These are phyloP conservation scores for Ametastegia equiseti DNA, from an alignment of 2,888 invertebrate species.

Conservation along the genomic window DNA sequence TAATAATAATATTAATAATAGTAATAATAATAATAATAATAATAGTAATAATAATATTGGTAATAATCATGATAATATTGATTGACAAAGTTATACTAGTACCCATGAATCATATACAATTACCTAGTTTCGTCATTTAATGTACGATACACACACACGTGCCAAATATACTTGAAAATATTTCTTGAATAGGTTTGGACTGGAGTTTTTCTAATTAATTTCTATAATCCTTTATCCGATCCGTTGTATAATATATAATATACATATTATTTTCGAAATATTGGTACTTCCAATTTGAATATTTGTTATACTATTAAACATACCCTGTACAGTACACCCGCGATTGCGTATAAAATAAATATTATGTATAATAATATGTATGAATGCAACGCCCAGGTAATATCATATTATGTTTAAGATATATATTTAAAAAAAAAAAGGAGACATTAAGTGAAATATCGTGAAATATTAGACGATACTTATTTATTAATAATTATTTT, in stretches of 20 bases:
- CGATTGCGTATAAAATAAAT: background rate
- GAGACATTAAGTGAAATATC: constrained; percentile 44
- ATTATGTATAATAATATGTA: background rate
- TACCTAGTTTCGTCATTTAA: background rate
- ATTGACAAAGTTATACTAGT: background rate
- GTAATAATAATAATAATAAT: too few relatives aligned
- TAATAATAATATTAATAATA: too few relatives aligned
- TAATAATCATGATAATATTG: too few relatives aligned
- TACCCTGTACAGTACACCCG: constrained; percentile 14
- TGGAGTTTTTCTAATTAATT: background rate
- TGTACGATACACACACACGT: constrained; percentile 31
- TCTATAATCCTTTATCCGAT: background rate
- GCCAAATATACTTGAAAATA: constrained; percentile 42
- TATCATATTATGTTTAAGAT: background rate
- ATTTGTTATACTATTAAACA: background rate
- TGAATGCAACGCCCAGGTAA: background rate
- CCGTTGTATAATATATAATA: too few relatives aligned
- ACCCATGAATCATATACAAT: background rate
- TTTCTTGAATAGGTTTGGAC: background rate
- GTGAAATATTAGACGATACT: constrained; percentile 36
- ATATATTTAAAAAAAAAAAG: background rate
- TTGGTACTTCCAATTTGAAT: background rate
- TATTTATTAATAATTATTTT: constrained; percentile 42
- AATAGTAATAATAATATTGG: too few relatives aligned
- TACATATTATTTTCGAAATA: background rate